Base-by-base conservation (phyloP, 1,140 invertebrate genomes). In the Eulimnadia texana region DNA sequence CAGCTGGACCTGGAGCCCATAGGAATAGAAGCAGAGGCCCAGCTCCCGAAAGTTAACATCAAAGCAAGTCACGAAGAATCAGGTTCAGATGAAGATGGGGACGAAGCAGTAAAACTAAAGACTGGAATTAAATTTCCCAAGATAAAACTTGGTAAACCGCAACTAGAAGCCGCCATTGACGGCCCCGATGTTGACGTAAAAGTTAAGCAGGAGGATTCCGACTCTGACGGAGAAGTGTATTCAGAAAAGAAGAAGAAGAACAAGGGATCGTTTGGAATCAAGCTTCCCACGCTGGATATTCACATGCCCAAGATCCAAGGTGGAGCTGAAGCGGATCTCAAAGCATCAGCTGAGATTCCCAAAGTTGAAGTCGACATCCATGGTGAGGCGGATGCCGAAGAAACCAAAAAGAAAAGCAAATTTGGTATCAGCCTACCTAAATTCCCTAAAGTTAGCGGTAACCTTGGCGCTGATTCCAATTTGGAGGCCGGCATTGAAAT, bases 351-450 rank as follows among this genome's bases (percentile, higher is more conserved):
- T 19, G 50, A 54, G 3, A 20, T 61, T 9, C 49, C 60, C 3
- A 54, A 42, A 16, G 50, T 29, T 1, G 60, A 61, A 9, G 6
- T 54, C 6, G 42, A 52, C 27, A 19, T 11, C 19, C 24, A n/a
- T 6, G 6, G 16, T 42, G 55, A 33, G 1, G 28, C 22, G 10
- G 33, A 42, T 20, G 29, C 42, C n/a, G 60, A 54, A 16, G 47
- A 13, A 25, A 24, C 11, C 2, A 52, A 52, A 13, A 50, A 60
- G 49, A 60, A 60, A 20, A 54, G 22, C 22, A 24, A 51, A 23
- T 61, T 61, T 25, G 42, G 29, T 3, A 61, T 61, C 25, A 61
- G 53, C 13, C 51, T 54, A 28, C 60, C 60, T n/a, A 53, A 54
- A 16, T 54, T 61, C n/a, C n/a, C n/a, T n/a, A n/a, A n/a, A n/a